Percentiles rank a stretch among this genome's conserved stretches.
Evolutionary conservation across 1,140 invertebrate species (phyloP).

Genomic region (Aphis craccivora): DNA sequence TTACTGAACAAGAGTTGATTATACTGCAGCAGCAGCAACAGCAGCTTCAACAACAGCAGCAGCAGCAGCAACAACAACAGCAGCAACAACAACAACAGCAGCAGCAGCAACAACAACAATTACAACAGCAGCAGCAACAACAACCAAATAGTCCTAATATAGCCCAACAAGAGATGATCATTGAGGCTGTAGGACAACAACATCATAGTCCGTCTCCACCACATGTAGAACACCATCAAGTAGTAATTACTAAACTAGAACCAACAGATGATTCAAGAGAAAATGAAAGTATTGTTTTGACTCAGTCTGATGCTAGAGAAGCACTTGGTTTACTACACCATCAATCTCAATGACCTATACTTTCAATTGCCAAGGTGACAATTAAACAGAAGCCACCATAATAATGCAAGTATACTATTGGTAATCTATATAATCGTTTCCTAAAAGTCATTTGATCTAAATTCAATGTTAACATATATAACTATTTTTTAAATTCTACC

Average conservation of each 20-base stretch:
- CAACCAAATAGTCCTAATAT: conserved; percentile 55
- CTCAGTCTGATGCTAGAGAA: conserved; percentile 55
- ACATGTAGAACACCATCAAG: conserved; percentile 50
- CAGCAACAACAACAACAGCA: conserved; percentile 54
- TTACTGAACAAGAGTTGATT: conserved; percentile 57
- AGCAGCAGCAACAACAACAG: conserved; percentile 33
- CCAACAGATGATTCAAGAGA: conserved; percentile 37
- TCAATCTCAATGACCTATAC: conserved; percentile 37
- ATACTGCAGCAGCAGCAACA: conserved; percentile 59
- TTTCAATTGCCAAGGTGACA: conserved; percentile 17
- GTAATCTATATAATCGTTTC: conserved; percentile 2
- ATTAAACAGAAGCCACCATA: conserved; percentile 33
- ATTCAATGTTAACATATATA: background rate
- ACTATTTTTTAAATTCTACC: background rate
- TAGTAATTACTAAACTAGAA: conserved; percentile 54
- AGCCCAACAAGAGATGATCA: conserved; percentile 55
- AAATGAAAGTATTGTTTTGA: conserved; percentile 50
- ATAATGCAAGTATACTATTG: conserved; percentile 45
- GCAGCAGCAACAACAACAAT: conserved; percentile 59
- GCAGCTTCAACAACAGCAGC: conserved; percentile 55
- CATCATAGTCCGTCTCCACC: conserved; percentile 49
- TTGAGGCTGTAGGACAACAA: conserved; percentile 44
- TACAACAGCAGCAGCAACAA: conserved; percentile 59
- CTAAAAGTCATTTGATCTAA: conserved; percentile 6
- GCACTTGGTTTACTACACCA: conserved; percentile 52